Base-by-base conservation (phyloP, 1,140 invertebrate genomes). In the Dreissena polymorpha region DNA sequence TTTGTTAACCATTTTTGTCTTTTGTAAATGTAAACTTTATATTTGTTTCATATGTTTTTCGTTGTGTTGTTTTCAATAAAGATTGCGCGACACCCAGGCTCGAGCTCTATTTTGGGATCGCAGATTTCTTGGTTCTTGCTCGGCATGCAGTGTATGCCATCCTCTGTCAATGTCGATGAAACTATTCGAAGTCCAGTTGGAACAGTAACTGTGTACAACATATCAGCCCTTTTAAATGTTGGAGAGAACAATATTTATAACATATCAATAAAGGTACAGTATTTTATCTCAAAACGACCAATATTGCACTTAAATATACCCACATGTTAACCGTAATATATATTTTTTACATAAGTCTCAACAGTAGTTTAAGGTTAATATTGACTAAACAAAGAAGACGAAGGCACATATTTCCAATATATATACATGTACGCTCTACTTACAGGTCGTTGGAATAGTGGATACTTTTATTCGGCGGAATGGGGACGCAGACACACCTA, bases 21-120 rank as follows among this genome's bases (percentile, higher is more conserved):
- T n/a, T n/a, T n/a, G n/a, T n/a, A n/a, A n/a, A n/a, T n/a, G n/a
- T n/a, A n/a, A n/a, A n/a, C n/a, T n/a, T n/a, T n/a, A n/a, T n/a
- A n/a, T n/a, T n/a, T n/a, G n/a, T n/a, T n/a, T n/a, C n/a, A n/a
- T n/a, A n/a, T n/a, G n/a, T n/a, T n/a, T n/a, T n/a, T n/a, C n/a
- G n/a, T n/a, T n/a, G n/a, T n/a, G n/a, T n/a, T n/a, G n/a, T n/a
- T n/a, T n/a, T n/a, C n/a, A n/a, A n/a, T n/a, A 14, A 50, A 86
- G 86, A 79, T 67, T 69, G 83, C 84, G 0, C 57, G 60, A 3
- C 86, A 87, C 73, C 86, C 86, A 69, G 27, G 85, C 80, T 10
- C 25, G 14, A 23, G 85, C 27, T 0, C 68, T 77, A 65, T 67
- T 50, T 23, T 25, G 64, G 21, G 50, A 0, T 8, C 72, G n/a